A percentile compares a stretch with the other conserved stretches of the same genome.
Conservation (phyloP, 2,888 invertebrate species). For the Autographa gamma region DNA sequence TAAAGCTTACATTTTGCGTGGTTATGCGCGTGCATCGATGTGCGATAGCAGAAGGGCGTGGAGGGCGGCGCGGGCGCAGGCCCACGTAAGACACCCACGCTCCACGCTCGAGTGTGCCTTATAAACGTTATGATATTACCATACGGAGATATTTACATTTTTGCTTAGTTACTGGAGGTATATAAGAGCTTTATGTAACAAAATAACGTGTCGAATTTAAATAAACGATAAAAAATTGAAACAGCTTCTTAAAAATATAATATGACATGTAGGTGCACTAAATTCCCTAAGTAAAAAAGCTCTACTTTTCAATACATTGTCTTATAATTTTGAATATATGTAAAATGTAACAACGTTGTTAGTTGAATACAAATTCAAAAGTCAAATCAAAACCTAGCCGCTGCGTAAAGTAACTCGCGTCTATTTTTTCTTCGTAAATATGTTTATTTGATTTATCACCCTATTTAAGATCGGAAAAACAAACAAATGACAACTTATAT, state of each 20-base stretch:
- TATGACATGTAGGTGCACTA: too few relatives aligned
- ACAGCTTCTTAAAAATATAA: too few relatives aligned
- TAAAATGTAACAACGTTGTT: too few relatives aligned
- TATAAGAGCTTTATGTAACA: not conserved
- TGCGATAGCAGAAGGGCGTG: constrained; percentile 63
- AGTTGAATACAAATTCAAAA: too few relatives aligned
- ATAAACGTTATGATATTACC: constrained; percentile 49
- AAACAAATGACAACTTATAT: too few relatives aligned
- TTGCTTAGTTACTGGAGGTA: not conserved
- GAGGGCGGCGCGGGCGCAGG: constrained; percentile 62
- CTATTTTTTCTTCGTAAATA: not conserved
- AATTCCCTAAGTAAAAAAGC: too few relatives aligned
- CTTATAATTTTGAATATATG: too few relatives aligned
- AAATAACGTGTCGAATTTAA: not conserved
- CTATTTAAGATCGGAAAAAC: too few relatives aligned
- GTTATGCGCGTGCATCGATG: constrained; percentile 60
- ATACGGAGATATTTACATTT: constrained; percentile 37
- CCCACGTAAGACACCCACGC: constrained; percentile 64
- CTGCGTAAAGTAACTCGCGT: not conserved
- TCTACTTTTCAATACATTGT: too few relatives aligned
- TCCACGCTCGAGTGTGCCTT: constrained; percentile 43
- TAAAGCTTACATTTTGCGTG: constrained; percentile 38
- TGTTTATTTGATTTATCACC: not conserved
- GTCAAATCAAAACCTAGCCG: not conserved
- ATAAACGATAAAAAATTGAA: too few relatives aligned